Conservation (phyloP, 2,888 invertebrate species). For the Drosophila nr. perissopoda region DNA sequence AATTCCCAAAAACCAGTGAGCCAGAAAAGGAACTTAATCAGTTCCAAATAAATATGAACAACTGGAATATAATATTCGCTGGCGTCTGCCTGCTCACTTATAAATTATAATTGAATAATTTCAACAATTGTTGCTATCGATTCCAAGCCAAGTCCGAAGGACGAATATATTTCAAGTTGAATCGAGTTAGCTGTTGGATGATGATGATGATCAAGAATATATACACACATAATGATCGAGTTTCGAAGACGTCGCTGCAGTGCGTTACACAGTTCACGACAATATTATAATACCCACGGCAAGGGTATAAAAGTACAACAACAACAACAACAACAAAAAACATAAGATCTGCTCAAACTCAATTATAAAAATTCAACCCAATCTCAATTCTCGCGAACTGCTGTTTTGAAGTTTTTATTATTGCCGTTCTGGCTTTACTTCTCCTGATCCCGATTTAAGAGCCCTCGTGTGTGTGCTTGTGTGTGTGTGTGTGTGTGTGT, state of each 20-base stretch:
- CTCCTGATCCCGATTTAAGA: conserved; percentile 67
- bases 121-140: background rate
- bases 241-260: background rate
- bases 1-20: conserved; percentile 13
- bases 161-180: background rate
- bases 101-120: background rate
- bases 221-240: background rate
- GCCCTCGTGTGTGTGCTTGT: conserved; percentile 31
- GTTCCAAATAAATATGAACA: conserved; percentile 20
- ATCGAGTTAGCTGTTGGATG: background rate
- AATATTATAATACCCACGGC: background rate
- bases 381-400: conserved; percentile 80
- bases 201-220: background rate
- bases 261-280: background rate
- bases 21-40: conserved; percentile 54
- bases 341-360: conserved; percentile 64
- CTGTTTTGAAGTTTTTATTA: conserved; percentile 62
- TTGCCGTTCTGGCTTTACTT: conserved; percentile 59
- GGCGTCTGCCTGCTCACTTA: background rate
- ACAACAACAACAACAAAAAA: background rate
- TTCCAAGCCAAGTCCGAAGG: background rate
- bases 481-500: conserved; percentile 8
- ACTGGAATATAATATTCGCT: too few relatives aligned
- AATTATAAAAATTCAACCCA: conserved; percentile 78
- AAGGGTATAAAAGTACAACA: conserved; percentile 4